Base-by-base conservation (phyloP, 2,888 invertebrate genomes). In the Thera britannica region DNA sequence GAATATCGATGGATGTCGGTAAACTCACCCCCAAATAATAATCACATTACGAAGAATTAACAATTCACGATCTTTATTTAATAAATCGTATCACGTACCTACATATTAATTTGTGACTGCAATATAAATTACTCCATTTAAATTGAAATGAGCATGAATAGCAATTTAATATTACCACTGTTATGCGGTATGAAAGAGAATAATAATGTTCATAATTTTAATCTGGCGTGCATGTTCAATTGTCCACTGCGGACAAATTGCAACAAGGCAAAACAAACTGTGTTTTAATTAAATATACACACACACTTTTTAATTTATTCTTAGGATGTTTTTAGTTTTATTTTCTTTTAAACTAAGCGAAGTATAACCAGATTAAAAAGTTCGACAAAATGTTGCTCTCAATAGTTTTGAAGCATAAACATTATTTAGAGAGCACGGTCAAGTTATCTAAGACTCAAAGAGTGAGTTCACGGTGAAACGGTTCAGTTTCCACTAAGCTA, bases 401-500 rank as follows among this genome's bases (percentile, higher is more conserved):
- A 38, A 58, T 46, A 9, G 7, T 52, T 41, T 51, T 7, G 23
- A 58, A 12, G 34, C 35, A 35, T 65, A 65, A 48, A 8, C 8
- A 9, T 52, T 44, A 62, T n/a, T 5, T 7, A 34, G 46, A 11
- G 59, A 51, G 51, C 55, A 36, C 60, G 36, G 69, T 59, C 62
- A 60, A 66, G 66, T 63, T 60, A 70, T 66, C 58, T 54, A 49
- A 66, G 49, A 44, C 62, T 62, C 7, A 62, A 65, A 49, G 62
- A 62, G 65, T 48, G 60, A 52, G 62, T 60, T 69, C 63, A 66
- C 57, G 34, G 60, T 54, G 63, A 57, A 65, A 66, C 59, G 60
- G 70, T 83, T 79, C 81, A 82, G 83, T 86, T 86, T 82, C 82
- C 79, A 80, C 85, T 85, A 85, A 88, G 87, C 83, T 86, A 89